phyloP scores from a whole-genome alignment of 2,113 vertebrate genomes.

The Prionailurus viverrinus region DNA sequence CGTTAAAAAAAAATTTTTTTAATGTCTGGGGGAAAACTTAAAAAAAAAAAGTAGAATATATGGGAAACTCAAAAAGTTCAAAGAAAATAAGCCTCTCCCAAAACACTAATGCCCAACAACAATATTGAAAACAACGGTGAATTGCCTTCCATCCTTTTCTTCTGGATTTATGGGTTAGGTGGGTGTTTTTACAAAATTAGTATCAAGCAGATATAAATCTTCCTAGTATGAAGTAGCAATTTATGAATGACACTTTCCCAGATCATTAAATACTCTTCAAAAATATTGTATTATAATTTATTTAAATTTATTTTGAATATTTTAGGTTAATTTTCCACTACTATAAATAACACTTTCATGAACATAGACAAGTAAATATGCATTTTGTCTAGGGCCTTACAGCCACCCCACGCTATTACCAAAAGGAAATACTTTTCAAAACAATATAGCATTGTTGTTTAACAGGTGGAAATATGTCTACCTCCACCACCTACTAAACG shows the following conservation, averaged over 20 bases:
- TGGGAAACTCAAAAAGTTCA: neutral
- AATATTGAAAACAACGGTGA: neutral
- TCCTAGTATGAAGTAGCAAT: neutral
- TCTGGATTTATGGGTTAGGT: neutral
- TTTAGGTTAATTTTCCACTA: neutral
- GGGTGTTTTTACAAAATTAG: constrained; percentile 42
- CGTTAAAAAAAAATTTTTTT: too few species aligned
- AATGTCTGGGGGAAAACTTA: neutral
- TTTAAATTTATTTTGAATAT: neutral
- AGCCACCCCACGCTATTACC: neutral
- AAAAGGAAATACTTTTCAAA: constrained; percentile 15
- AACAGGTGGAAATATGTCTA: neutral
- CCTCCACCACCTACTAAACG: neutral
- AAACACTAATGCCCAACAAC: neutral
- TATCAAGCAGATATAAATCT: neutral
- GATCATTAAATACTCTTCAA: constrained; percentile 3
- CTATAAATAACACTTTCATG: neutral
- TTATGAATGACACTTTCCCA: neutral
- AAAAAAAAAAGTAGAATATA: neutral
- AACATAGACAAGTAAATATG: neutral
- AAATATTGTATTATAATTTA: neutral
- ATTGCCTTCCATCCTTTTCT: neutral
- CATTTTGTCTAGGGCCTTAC: neutral
- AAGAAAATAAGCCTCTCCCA: neutral
- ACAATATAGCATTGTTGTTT: neutral